Percentiles rank a stretch among this genome's conserved stretches.
Evolutionary conservation across 2,888 invertebrate species (phyloP).

Genomic region (Scaptodrosophila latifasciaeformis): DNA sequence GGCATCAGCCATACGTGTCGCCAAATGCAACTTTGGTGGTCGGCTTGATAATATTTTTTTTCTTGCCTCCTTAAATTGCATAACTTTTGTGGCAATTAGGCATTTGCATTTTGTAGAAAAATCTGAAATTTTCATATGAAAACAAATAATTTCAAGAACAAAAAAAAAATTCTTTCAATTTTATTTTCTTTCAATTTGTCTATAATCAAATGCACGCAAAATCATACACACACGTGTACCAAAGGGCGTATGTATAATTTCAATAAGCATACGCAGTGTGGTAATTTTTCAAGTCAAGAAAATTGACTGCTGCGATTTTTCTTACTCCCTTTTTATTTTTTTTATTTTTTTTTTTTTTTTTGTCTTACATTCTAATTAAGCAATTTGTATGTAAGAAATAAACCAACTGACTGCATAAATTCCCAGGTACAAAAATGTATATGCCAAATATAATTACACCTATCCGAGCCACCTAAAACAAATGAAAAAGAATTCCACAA

Average conservation of each 20-base stretch:
- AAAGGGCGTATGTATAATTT: constrained; percentile 30
- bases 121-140: too few species aligned
- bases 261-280: constrained; percentile 56
- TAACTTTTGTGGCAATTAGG: constrained; percentile 31
- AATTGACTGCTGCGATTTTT: constrained; percentile 1
- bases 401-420: constrained; percentile 39
- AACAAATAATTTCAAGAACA: too few species aligned
- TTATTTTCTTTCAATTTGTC: too few species aligned
- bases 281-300: not conserved
- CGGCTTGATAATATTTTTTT: not conserved
- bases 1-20: not conserved
- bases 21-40: not conserved
- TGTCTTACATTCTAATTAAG: constrained; percentile 55
- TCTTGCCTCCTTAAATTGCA: constrained; percentile 55
- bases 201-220: not conserved
- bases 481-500: not conserved
- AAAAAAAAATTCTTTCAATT: constrained; percentile 1
- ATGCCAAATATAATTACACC: not conserved
- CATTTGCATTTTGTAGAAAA: too few species aligned
- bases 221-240: constrained; percentile 28
- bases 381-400: constrained; percentile 25
- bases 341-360: constrained; percentile 9
- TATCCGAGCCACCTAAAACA: not conserved
- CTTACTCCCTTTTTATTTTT: not conserved
- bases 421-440: constrained; percentile 41